Evolutionary conservation across 2,888 invertebrate genomes (phyloP).

Genomic region (Cephalotes varians): DNA sequence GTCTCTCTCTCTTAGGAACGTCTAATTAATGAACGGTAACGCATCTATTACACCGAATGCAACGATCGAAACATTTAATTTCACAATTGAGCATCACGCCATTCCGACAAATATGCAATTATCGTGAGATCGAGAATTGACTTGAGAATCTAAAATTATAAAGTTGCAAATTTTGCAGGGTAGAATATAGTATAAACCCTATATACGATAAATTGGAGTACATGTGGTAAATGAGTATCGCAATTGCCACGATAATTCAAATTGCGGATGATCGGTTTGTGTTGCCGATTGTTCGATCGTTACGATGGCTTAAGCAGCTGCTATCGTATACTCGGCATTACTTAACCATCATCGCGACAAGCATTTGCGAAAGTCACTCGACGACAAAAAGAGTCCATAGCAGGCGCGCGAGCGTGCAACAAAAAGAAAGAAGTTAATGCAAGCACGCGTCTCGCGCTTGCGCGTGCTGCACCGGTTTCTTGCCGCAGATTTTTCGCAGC

Average conservation of each 20-base stretch:
- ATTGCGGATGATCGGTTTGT: neutral
- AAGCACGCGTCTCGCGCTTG: neutral
- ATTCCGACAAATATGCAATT: neutral
- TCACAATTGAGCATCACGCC: neutral
- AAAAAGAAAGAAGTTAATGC: slow-evolving; percentile 7
- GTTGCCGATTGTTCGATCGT: neutral
- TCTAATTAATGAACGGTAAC: neutral
- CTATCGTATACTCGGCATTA: neutral
- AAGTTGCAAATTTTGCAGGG: neutral
- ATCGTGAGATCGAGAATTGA: neutral
- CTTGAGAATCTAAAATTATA: slow-evolving; percentile 1
- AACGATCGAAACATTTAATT: neutral
- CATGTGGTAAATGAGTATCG: neutral
- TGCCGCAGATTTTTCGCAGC: slow-evolving; percentile 9
- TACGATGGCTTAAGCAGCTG: neutral
- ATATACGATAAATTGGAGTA: neutral
- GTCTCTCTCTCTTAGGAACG: neutral
- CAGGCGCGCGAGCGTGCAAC: neutral
- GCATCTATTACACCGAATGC: neutral
- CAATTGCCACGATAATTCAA: neutral
- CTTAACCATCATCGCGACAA: slow-evolving; percentile 1
- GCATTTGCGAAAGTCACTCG: slow-evolving; percentile 4
- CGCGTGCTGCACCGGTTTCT: slow-evolving; percentile 21
- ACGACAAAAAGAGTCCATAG: slow-evolving; percentile 28
- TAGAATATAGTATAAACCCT: neutral